These are phyloP conservation scores for Mesembrinibis cayennensis DNA, from an alignment of 2,113 vertebrate species.

Conservation along the genomic window DNA sequence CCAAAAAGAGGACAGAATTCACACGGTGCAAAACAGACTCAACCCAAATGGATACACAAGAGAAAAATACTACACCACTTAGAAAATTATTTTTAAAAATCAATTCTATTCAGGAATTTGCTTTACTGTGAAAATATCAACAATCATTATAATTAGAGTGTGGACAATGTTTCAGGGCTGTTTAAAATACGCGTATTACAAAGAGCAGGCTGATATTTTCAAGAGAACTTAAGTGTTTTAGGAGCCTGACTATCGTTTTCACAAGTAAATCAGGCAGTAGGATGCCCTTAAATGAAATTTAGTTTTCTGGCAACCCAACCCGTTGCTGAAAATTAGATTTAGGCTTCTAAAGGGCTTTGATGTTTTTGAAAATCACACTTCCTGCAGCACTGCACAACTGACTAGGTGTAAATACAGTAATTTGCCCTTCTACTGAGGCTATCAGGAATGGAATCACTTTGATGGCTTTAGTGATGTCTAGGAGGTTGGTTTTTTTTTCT, in stretches of 20 bases:
- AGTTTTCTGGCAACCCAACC: slow-evolving; percentile 49
- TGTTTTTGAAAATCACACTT: slow-evolving; percentile 41
- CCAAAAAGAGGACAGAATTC: background rate
- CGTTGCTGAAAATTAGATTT: slow-evolving; percentile 51
- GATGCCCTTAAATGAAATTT: slow-evolving; percentile 53
- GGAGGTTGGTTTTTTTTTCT: background rate
- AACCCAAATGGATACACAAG: background rate
- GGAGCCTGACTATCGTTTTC: background rate
- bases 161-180: background rate
- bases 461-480: background rate
- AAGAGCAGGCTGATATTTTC: background rate
- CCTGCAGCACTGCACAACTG: slow-evolving; percentile 15
- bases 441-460: background rate
- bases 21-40: background rate
- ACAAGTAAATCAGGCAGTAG: slow-evolving; percentile 9
- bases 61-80: background rate
- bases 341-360: slow-evolving; percentile 28
- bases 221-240: background rate
- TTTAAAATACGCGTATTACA: background rate
- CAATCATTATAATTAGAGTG: background rate
- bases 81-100: background rate
- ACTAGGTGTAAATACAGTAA: background rate
- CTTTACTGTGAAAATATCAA: background rate
- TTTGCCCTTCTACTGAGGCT: background rate
- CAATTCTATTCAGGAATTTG: background rate